Conservation (phyloP, 2,888 invertebrate genomes). For the Mythimna albipuncta region DNA sequence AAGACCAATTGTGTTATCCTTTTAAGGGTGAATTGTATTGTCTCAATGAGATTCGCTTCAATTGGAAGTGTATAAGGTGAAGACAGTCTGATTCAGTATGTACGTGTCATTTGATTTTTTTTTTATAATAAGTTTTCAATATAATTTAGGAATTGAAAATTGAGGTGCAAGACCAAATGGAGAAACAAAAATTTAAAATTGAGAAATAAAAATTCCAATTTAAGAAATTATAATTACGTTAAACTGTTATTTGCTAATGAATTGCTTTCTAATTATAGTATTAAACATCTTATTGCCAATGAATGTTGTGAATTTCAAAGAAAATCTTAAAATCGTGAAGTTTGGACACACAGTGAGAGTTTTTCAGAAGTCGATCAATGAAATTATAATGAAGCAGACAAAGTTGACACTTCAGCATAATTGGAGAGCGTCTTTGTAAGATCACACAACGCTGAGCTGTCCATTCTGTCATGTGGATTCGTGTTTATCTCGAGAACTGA, state of each 20-base stretch:
- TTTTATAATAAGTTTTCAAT: too few species aligned
- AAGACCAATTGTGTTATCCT: conserved; percentile 36
- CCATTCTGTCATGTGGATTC: conserved; percentile 43
- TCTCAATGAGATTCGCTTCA: conserved; percentile 17
- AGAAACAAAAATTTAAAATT: not conserved
- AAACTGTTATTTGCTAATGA: not conserved
- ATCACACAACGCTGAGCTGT: conserved; percentile 57
- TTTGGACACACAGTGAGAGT: conserved; percentile 44
- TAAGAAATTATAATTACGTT: not conserved
- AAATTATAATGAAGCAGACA: conserved; percentile 62
- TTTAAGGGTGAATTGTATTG: conserved; percentile 24
- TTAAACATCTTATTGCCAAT: not conserved
- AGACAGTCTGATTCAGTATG: not conserved
- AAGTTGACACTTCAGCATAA: conserved; percentile 63
- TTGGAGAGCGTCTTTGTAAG: conserved; percentile 66
- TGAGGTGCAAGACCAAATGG: too few species aligned
- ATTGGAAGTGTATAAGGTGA: not conserved
- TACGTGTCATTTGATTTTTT: not conserved
- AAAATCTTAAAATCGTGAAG: conserved; percentile 31
- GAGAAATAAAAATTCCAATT: not conserved
- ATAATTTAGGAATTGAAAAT: too few species aligned
- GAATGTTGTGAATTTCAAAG: conserved; percentile 26
- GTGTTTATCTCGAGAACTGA: conserved; percentile 34
- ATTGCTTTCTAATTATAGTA: not conserved
- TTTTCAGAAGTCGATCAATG: conserved; percentile 60